Base-by-base conservation (phyloP, 2,113 vertebrate species). In the Polypterus senegalus region DNA sequence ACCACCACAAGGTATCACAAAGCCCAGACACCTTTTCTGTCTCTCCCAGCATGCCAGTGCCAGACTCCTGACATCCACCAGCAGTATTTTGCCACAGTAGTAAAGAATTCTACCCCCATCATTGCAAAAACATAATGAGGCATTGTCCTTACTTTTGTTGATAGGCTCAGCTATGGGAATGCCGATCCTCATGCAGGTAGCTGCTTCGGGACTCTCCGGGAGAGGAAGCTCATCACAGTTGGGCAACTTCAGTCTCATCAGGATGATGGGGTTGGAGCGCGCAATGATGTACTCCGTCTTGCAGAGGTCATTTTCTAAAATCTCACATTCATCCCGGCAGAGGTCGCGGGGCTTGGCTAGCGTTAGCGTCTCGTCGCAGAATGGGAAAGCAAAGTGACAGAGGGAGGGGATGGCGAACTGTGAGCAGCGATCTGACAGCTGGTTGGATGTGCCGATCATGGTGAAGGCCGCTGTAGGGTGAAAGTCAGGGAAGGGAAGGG, bases 371-470 rank as follows among this genome's bases (percentile, higher is more conserved):
- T 95, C 91, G 10, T 98, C 93, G 0, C 96, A 99, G 43, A 94
- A 92, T 0, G 95, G 95, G 76, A 99, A 99, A 74, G 95, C 96
- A 0, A 97, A 99, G 81, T 99, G 95, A 77, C 96, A 99, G 54
- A 99, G 83, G 0, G 94, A 99, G 0, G 96, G 96, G 66, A 99
- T 99, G 68, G 96, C 96, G 0, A 97, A 99, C 88, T 94, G 91
- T 1, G 96, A 99, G 68, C 96, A 99, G 46, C 95, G 93, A 8
- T 99, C 96, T 0, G 96, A 98, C 61, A 99, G 72, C 48, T 99
- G 96, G 73, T 93, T 99, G 73, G 95, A 97, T 0, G 96, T 97
- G 70, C 96, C 96, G 9, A 99, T 99, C 95, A 99, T 99, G 69
- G 95, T 99, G 88, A 99, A 98, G 63, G 96, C 96, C 4, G 94